Base-by-base conservation (phyloP, 2,888 invertebrate species). In the Sarcophaga subvicina region DNA sequence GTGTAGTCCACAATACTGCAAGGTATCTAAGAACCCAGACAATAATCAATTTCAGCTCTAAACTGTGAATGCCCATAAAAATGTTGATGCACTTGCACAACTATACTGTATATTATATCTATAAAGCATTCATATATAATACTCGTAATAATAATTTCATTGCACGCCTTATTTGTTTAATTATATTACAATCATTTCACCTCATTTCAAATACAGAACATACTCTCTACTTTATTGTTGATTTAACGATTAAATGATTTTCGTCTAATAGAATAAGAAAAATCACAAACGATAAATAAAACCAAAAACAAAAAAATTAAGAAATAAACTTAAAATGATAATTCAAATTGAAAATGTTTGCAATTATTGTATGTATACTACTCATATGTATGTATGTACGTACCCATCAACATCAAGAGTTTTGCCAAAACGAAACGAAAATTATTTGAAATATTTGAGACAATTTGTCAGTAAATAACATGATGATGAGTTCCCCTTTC, bases 381-480 rank as follows among this genome's bases (percentile, higher is more conserved):
- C 8, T 10, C 37, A 2, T 37, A 37, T 37, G 8, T 37, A 37
- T 6, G 37, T 6, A 37, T 37, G 37, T 37, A 6, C 6, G 6
- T 37, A 37, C 8, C 8, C 8, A 37, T 37, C 37, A 37, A 37
- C 37, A 37, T 37, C 37, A 37, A 37, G 37, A 37, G 10, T 37
- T 37, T 37, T 37, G 37, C 37, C 37, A 54, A 54, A 54, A 84
- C 88, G 88, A 89, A 88, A 85, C 84, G 88, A 89, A 89, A 90
- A 88, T 88, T 90, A 93, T 93, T 91, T 89, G 75, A 92, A 90
- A 85, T 88, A 93, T 93, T 91, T 89, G 88, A 91, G 91, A 92
- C 92, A 93, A 93, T 93, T 93, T 93, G 92, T 93, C 93, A 92
- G 93, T 91, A 91, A 92, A 90, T 92, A 92, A 92, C 86, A 85